Evolutionary conservation across 1,140 invertebrate genomes (phyloP).

Genomic region (Drosophila tani): DNA sequence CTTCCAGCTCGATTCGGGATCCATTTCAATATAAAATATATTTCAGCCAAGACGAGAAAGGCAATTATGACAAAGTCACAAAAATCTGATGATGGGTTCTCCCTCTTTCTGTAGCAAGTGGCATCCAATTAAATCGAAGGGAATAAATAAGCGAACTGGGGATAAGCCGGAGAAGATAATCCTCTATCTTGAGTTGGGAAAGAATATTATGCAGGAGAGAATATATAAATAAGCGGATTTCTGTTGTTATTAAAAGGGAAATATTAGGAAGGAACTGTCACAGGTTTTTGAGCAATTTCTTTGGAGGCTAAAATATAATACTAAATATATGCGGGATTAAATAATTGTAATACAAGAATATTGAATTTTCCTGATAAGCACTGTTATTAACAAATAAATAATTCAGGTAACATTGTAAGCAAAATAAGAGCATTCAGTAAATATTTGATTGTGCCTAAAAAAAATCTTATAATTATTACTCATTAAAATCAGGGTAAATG

Average conservation of each 20-base stretch:
- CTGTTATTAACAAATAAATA: too few species aligned
- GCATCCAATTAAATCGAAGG: conserved; percentile 66
- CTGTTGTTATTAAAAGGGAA: neutral
- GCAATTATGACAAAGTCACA: conserved; percentile 76
- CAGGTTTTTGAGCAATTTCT: too few species aligned
- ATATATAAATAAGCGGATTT: neutral
- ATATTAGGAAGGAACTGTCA: too few species aligned
- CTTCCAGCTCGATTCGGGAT: conserved; percentile 20
- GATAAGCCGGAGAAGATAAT: neutral
- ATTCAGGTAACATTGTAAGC: too few species aligned
- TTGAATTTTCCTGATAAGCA: too few species aligned
- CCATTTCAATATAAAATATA: conserved; percentile 67
- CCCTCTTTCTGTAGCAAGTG: conserved; percentile 10
- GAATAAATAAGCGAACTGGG: conserved; percentile 7
- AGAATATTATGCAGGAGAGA: neutral
- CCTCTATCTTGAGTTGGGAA: neutral
- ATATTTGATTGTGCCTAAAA: too few species aligned
- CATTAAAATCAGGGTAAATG: too few species aligned
- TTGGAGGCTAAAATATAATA: too few species aligned
- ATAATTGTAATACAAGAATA: too few species aligned
- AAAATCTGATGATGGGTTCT: conserved; percentile 30
- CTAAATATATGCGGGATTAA: too few species aligned
- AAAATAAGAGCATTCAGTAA: too few species aligned
- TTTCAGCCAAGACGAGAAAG: conserved; percentile 28
- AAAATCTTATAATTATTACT: too few species aligned